phyloP scores from a whole-genome alignment of 37 sponge, comb jelly and placozoan genomes.

The Bolinopsis microptera region DNA sequence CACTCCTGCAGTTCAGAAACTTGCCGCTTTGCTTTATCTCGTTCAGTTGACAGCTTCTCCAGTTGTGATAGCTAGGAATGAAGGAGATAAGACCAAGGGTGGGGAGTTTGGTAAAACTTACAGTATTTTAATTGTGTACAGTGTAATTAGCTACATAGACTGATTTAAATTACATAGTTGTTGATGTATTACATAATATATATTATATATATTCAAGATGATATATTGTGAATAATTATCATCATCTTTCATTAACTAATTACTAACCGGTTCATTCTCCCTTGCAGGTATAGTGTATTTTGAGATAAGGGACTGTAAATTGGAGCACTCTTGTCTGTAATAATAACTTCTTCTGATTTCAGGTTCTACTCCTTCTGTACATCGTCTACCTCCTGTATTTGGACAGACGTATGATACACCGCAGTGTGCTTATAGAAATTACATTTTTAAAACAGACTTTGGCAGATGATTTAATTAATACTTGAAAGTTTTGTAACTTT shows the following conservation, averaged over 20 bases:
- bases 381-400: constrained; percentile 58
- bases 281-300: constrained; percentile 51
- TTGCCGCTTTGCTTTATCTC: neutral
- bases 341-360: constrained; percentile 45
- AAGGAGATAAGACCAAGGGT: no score
- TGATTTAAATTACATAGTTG: no score
- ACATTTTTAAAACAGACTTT: no score
- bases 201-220: no score
- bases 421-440: no score
- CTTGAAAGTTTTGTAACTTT: neutral
- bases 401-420: no score
- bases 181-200: no score
- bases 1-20: constrained; percentile 24
- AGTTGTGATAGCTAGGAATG: constrained; percentile 31
- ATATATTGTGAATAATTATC: no score
- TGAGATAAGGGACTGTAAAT: constrained; percentile 37
- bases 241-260: no score
- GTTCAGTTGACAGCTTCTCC: constrained; percentile 10
- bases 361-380: constrained; percentile 43
- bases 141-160: no score
- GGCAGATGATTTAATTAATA: neutral
- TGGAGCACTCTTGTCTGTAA: constrained; percentile 57
- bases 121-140: no score
- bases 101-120: no score
- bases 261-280: constrained; percentile 53